Conservation (phyloP, 2,888 invertebrate species). For the Macrosoma leucophasiata region DNA sequence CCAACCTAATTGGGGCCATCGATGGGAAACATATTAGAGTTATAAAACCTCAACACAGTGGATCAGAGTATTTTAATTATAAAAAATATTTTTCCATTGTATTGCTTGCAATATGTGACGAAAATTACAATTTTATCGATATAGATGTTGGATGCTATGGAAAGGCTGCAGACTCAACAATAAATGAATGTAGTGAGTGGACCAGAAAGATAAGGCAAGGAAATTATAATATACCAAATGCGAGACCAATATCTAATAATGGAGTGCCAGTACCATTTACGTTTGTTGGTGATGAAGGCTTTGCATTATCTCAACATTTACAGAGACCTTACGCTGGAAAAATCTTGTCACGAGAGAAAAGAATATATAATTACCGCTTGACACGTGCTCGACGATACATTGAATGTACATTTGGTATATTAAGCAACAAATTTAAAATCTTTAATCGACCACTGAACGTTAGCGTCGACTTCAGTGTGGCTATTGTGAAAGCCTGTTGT, state of each 20-base stretch:
- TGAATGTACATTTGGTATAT: conserved; percentile 17
- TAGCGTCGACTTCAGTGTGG: conserved; percentile 6
- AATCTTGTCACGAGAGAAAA: conserved; percentile 11
- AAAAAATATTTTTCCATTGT: conserved; percentile 27
- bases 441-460: conserved; percentile 23
- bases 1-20: conserved; percentile 28
- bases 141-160: conserved; percentile 25
- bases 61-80: conserved; percentile 29
- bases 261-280: conserved; percentile 7
- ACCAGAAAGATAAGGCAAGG: conserved; percentile 12
- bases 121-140: conserved; percentile 28
- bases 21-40: conserved; percentile 32
- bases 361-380: conserved; percentile 18
- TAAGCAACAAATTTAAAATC: conserved; percentile 18
- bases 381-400: conserved; percentile 16
- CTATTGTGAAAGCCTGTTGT: conserved; percentile 9
- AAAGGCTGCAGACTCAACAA: conserved; percentile 18
- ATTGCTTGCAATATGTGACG: conserved; percentile 28
- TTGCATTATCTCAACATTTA: conserved; percentile 11
- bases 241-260: conserved; percentile 3
- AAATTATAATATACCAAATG: conserved; percentile 13
- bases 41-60: conserved; percentile 25
- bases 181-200: conserved; percentile 11
- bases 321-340: conserved; percentile 18
- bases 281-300: conserved; percentile 21